phyloP scores from a whole-genome alignment of 2,888 invertebrate genomes.

The Prosapia bicincta region DNA sequence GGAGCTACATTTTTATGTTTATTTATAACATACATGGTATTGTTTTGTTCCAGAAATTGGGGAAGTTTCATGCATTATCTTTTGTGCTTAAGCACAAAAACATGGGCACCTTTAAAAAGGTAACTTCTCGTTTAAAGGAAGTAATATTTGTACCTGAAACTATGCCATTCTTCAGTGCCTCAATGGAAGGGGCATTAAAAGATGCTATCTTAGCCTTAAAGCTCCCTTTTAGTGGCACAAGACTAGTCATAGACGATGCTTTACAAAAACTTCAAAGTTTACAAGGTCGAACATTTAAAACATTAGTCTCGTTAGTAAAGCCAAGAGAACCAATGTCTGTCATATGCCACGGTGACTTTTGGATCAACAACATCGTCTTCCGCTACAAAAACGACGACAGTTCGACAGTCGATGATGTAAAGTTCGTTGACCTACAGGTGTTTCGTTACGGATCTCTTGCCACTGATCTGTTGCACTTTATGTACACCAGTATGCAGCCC shows the following conservation, averaged over 20 bases:
- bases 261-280: conserved; percentile 34
- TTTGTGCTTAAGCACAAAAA: conserved; percentile 38
- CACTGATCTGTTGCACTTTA: conserved; percentile 39
- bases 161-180: conserved; percentile 35
- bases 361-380: conserved; percentile 38
- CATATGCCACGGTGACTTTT: conserved; percentile 38
- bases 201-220: conserved; percentile 34
- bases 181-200: conserved; percentile 35
- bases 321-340: conserved; percentile 36
- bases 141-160: conserved; percentile 34
- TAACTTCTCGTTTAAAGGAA: conserved; percentile 29
- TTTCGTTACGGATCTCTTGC: conserved; percentile 38
- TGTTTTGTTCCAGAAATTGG: conserved; percentile 35
- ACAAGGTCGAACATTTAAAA: conserved; percentile 32
- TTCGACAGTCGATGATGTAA: conserved; percentile 26
- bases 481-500: conserved; percentile 37
- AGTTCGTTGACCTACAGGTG: conserved; percentile 39
- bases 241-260: conserved; percentile 33
- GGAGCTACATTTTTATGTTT: too few species aligned
- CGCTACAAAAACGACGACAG: conserved; percentile 28
- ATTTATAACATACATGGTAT: too few species aligned
- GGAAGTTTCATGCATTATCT: conserved; percentile 39
- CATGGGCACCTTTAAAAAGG: conserved; percentile 21
- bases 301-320: conserved; percentile 27
- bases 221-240: conserved; percentile 11